Conservation (phyloP, 2,888 invertebrate genomes). For the Hydrotaea cyrtoneurina region DNA sequence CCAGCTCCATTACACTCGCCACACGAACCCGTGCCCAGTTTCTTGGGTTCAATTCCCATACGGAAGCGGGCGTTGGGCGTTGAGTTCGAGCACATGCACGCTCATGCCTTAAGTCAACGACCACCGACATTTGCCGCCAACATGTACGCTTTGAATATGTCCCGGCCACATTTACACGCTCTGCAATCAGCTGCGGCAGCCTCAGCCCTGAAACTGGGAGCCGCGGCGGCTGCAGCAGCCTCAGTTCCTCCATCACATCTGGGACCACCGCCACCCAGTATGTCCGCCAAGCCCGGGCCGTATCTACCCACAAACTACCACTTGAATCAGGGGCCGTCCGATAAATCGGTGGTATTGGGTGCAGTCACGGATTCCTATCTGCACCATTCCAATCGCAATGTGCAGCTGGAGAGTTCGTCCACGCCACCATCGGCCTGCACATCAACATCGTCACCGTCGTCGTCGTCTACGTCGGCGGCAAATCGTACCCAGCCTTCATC, state of each 20-base stretch:
- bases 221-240: constrained; percentile 45
- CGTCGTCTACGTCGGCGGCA: constrained; percentile 34
- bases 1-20: constrained; percentile 78
- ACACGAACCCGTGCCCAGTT: constrained; percentile 79
- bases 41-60: constrained; percentile 80
- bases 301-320: constrained; percentile 60
- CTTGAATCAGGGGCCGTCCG: constrained; percentile 45
- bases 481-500: constrained; percentile 71
- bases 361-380: constrained; percentile 49
- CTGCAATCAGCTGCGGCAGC: constrained; percentile 61
- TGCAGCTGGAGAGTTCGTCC: constrained; percentile 39
- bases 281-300: constrained; percentile 77
- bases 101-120: constrained; percentile 65
- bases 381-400: constrained; percentile 73
- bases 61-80: constrained; percentile 77
- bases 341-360: constrained; percentile 30
- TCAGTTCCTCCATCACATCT: constrained; percentile 58
- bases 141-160: constrained; percentile 76
- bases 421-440: constrained; percentile 79
- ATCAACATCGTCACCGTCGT: constrained; percentile 39
- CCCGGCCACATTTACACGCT: constrained; percentile 74
- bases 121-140: constrained; percentile 66
- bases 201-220: constrained; percentile 53
- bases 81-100: constrained; percentile 73
- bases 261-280: constrained; percentile 55